Evolutionary conservation across 2,888 invertebrate species (phyloP), one percentile per base, ranked within the genome.

Genomic region (Nymphalis urticae): DNA sequence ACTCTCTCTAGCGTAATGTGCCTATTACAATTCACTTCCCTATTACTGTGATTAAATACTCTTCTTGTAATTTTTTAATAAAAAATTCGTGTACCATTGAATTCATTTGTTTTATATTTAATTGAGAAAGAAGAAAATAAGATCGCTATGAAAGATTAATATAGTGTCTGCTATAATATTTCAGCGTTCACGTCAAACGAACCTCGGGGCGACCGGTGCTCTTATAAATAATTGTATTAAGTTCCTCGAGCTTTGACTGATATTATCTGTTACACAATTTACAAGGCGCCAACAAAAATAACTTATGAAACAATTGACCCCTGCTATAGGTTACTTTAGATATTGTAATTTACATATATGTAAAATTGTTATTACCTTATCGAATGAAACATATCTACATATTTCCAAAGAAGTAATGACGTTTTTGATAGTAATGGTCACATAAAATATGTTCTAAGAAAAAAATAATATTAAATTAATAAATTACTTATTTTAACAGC

Each of bases 261-360:
- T 77, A 78, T 80, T 81, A 81, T 81, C 80, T 76, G 79, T 88
- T 88, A 78, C 87, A 83, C 82, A 88, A 88, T 83, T 60, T 54
- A 59, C 62, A 48, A 64, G 36, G 10, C 48, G 56, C 48, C 27
- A 48, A 63, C 54, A 64, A 58, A 61, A 64, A 50, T 50, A 47
- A 62, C 56, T 56, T 56, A 21, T 27, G 47, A 10, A 19, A 56
- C 27, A 60, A 42, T 66, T 60, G 59, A 42, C 24, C 17, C 21
- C 47, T 61, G 17, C n/a, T n/a, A 60, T 53, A 58, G 19, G 58
- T 58, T 58, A 58, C 32, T 17, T 48, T 61, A 27, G 27, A 19
- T 60, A 60, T 48, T 48, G 27, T 48, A 48, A 61, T 58, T 56
- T 48, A 42, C 24, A 24, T 60, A 48, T 48, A 48, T 56, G 27